Conservation (phyloP, 2,797 vertebrate species). For the Pipistrellus pygmaeus region DNA sequence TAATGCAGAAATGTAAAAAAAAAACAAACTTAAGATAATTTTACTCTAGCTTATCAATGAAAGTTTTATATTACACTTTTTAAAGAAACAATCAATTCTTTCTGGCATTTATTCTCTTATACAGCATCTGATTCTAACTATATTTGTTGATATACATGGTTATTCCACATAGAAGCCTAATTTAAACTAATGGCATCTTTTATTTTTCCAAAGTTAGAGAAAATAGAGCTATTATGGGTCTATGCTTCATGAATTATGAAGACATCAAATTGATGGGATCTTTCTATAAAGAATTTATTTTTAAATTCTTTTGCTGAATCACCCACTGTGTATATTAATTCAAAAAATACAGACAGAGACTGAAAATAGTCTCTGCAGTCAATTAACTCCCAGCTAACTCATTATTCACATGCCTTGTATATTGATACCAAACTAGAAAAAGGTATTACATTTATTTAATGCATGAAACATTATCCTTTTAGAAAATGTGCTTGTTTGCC, state of each 20-base stretch:
- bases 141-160: conserved; percentile 61
- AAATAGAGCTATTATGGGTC: conserved; percentile 65
- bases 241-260: conserved; percentile 71
- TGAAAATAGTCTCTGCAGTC: conserved; percentile 71
- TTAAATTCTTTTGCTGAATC: conserved; percentile 72
- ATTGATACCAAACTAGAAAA: conserved; percentile 59
- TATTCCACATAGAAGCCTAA: conserved; percentile 56
- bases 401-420: conserved; percentile 71
- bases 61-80: not conserved
- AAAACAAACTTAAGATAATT: not conserved
- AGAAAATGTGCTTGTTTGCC: conserved; percentile 40
- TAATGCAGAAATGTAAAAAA: not conserved
- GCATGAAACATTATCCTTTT: conserved; percentile 67
- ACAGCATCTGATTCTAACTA: not conserved
- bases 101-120: conserved; percentile 30
- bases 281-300: conserved; percentile 75
- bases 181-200: conserved; percentile 72
- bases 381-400: conserved; percentile 74
- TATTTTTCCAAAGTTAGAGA: conserved; percentile 66
- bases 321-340: conserved; percentile 71
- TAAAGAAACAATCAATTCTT: not conserved
- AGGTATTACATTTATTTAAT: conserved; percentile 70
- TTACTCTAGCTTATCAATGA: not conserved
- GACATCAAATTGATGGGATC: conserved; percentile 54
- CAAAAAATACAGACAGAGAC: conserved; percentile 72